Percentiles rank a stretch among this genome's conserved stretches.
Conservation (phyloP, 2,888 invertebrate genomes). For the Doris montereyensis region DNA sequence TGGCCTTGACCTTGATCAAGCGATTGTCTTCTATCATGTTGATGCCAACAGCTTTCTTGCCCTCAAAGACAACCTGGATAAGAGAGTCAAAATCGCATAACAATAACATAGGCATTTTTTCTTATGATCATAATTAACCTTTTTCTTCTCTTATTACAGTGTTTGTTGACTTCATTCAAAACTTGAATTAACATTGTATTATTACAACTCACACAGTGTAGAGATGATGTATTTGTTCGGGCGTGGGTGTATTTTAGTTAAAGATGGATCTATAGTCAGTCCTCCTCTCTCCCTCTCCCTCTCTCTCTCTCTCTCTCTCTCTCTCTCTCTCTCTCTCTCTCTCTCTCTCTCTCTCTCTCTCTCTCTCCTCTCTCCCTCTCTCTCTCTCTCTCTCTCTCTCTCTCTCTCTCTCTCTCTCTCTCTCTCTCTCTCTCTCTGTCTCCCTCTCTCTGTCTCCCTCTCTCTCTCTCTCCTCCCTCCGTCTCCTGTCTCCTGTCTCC, state of each 20-base stretch:
- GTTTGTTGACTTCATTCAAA: no score
- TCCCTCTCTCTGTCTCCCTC: no score
- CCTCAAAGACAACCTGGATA: conserved; percentile 41
- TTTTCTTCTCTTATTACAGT: no score
- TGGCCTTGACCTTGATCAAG: conserved; percentile 21
- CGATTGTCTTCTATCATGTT: conserved; percentile 34
- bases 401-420: not conserved
- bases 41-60: conserved; percentile 39
- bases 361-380: not conserved
- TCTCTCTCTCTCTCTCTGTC: not conserved
- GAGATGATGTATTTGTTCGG: no score
- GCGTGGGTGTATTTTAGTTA: no score
- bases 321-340: not conserved
- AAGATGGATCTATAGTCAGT: no score
- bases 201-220: no score
- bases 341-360: conserved; percentile 5
- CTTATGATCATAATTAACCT: no score
- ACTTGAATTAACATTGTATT: no score
- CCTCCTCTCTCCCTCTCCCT: no score
- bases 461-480: not conserved
- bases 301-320: no score
- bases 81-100: not conserved
- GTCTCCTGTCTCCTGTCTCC: not conserved
- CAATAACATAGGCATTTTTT: no score
- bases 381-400: not conserved